Evolutionary conservation across 2,113 vertebrate species (phyloP).

Genomic region (Calidris pugnax): DNA sequence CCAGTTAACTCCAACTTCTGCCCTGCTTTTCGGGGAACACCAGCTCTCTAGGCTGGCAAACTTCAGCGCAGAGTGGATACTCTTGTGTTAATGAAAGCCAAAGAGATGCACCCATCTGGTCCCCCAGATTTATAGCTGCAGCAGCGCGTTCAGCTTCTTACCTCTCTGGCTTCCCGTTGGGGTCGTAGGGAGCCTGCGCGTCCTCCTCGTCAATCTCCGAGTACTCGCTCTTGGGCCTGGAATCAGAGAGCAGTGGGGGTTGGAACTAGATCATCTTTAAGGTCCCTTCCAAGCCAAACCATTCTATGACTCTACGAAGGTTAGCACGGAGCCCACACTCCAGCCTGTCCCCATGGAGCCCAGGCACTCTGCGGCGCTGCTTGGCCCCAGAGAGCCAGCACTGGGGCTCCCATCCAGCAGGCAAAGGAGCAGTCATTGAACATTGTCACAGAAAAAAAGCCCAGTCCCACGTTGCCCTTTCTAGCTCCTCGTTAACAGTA

Average conservation of each 20-base stretch:
- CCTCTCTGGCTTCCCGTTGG: slow-evolving; percentile 96
- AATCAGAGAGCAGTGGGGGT: not conserved
- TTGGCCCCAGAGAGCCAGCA: rapidly evolving
- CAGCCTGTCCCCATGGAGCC: not conserved
- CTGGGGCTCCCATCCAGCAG: rapidly evolving
- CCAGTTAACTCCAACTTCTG: not conserved
- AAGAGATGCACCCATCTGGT: not conserved
- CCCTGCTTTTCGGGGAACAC: not conserved
- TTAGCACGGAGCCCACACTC: not conserved
- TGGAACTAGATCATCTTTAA: no score
- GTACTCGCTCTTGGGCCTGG: slow-evolving; percentile 98
- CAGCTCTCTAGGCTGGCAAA: not conserved
- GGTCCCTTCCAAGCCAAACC: no score
- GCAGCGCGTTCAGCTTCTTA: slow-evolving; percentile 34
- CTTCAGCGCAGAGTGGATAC: not conserved
- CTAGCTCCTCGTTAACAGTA: not conserved
- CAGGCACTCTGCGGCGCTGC: not conserved
- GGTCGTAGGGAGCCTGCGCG: slow-evolving; percentile 92
- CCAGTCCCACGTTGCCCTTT: rapidly evolving
- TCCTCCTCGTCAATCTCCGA: slow-evolving; percentile 97
- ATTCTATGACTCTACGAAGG: not conserved
- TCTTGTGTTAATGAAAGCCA: not conserved
- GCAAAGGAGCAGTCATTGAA: not conserved
- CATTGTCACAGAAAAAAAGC: not conserved
- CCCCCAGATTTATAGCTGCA: not conserved